Evolutionary conservation across 2,113 vertebrate genomes (phyloP).

Genomic region (Symphodus melops): DNA sequence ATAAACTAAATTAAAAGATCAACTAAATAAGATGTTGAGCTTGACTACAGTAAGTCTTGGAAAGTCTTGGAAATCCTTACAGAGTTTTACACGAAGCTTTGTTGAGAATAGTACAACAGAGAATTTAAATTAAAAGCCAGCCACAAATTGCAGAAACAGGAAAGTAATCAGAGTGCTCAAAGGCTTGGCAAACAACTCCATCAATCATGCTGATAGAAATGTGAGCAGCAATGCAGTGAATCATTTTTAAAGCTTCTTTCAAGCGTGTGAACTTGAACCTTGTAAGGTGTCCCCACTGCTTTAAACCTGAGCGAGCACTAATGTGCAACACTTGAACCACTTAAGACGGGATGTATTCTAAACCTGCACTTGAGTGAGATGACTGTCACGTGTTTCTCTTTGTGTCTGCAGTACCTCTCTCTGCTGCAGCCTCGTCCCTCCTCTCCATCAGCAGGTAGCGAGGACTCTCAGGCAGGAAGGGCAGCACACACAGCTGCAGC

Average conservation of each 20-base stretch:
- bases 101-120: too few relatives aligned
- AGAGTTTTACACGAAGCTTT: background rate
- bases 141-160: constrained; percentile 1
- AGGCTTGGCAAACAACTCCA: constrained; percentile 4
- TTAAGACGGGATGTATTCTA: background rate
- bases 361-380: constrained; percentile 1
- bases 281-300: background rate
- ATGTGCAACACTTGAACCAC: background rate
- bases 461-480: constrained; percentile 94
- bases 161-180: background rate
- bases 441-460: constrained; percentile 93
- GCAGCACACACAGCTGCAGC: constrained; percentile 88
- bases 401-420: constrained; percentile 85
- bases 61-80: too few relatives aligned
- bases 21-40: too few relatives aligned
- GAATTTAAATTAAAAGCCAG: background rate
- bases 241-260: too few relatives aligned
- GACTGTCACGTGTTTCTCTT: background rate
- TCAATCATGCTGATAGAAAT: background rate
- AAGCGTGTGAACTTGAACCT: background rate
- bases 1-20: too few relatives aligned
- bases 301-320: background rate
- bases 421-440: constrained; percentile 83
- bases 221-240: background rate
- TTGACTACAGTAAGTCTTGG: too few relatives aligned